These are phyloP conservation scores for Agrotis puta DNA, from an alignment of 2,888 invertebrate species.

Conservation along the genomic window DNA sequence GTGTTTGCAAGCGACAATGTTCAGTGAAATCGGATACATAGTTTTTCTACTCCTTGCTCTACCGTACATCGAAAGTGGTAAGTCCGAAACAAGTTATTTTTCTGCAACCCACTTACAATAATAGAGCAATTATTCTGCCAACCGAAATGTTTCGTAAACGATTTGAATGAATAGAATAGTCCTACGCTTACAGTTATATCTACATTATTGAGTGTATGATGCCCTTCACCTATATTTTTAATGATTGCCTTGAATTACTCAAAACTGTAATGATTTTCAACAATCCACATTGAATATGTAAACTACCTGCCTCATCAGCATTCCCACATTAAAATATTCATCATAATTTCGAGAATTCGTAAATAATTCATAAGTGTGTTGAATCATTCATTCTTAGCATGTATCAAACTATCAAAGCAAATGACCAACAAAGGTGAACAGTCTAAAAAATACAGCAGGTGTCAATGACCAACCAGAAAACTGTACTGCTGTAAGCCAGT, in stretches of 20 bases:
- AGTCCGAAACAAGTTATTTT: constrained; percentile 78
- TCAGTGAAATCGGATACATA: constrained; percentile 93
- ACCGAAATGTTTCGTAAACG: constrained; percentile 57
- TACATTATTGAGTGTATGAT: constrained; percentile 12
- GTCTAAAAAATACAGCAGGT: constrained; percentile 31
- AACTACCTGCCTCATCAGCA: constrained; percentile 29
- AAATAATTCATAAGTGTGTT: constrained; percentile 37
- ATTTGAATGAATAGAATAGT: constrained; percentile 36
- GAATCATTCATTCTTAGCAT: constrained; percentile 8
- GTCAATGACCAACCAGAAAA: constrained; percentile 55
- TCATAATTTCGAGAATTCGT: constrained; percentile 15
- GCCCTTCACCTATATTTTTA: constrained; percentile 53
- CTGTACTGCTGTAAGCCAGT: constrained; percentile 28
- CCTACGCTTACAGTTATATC: constrained; percentile 16
- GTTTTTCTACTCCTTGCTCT: constrained; percentile 93
- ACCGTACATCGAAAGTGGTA: constrained; percentile 94
- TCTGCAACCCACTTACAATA: constrained; percentile 56
- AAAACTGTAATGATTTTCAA: constrained; percentile 44
- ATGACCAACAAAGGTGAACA: constrained; percentile 41
- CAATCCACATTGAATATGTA: constrained; percentile 21
- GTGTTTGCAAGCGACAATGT: constrained; percentile 90
- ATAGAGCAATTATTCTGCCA: constrained; percentile 63
- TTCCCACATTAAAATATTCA: constrained; percentile 17
- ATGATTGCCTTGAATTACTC: constrained; percentile 47
- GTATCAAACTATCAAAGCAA: not conserved